phyloP scores from a whole-genome alignment of 2,113 vertebrate species.

The Aphyosemion australe region DNA sequence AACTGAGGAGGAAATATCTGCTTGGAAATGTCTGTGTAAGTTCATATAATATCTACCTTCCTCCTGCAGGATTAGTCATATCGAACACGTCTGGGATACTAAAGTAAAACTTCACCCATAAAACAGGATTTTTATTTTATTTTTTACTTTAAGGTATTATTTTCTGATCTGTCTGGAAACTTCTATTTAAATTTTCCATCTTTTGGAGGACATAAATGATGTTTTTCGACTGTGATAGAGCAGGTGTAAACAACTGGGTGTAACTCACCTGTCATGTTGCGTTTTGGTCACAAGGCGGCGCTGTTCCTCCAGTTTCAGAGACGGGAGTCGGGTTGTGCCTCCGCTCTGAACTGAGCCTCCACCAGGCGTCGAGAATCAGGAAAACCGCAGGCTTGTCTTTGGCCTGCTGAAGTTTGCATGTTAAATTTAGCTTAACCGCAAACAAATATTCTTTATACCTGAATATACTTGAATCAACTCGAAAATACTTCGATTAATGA shows the following conservation, averaged over 20 bases:
- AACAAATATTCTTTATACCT: background rate
- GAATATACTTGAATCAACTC: background rate
- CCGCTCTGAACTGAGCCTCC: conserved; percentile 16
- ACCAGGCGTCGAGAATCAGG: conserved; percentile 58
- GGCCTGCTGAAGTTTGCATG: conserved; percentile 65
- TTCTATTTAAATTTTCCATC: background rate
- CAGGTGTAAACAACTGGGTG: conserved; percentile 7
- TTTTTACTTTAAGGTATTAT: background rate
- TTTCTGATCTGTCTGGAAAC: background rate
- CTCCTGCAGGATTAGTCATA: background rate
- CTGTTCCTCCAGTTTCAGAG: conserved; percentile 43
- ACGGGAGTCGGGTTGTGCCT: conserved; percentile 16
- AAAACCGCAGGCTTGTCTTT: conserved; percentile 70
- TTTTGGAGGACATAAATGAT: background rate
- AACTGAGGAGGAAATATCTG: conserved; percentile 20
- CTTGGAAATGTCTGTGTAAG: conserved; percentile 21
- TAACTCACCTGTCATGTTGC: conserved; percentile 73
- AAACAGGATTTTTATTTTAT: background rate
- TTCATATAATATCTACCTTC: conserved; percentile 13
- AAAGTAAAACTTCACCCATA: background rate
- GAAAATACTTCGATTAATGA: background rate
- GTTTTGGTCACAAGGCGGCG: conserved; percentile 66
- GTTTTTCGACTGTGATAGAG: background rate
- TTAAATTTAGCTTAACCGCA: conserved; percentile 19
- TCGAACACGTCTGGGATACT: background rate